Evolutionary conservation across 2,797 vertebrate species (phyloP).

Genomic region (Acipenser transmontanus): DNA sequence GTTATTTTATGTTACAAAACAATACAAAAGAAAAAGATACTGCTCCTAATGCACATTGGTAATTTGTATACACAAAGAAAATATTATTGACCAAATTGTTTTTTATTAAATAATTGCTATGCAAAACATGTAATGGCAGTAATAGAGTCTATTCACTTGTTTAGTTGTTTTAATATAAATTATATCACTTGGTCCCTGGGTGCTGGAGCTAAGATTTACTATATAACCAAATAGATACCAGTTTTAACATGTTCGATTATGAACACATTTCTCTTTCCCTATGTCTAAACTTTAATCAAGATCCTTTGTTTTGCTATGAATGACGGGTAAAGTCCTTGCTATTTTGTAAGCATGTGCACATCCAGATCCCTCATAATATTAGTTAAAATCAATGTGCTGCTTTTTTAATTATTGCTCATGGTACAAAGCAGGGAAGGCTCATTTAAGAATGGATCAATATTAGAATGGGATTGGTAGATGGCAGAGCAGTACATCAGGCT

Average conservation of each 20-base stretch:
- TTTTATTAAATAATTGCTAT: slow-evolving; percentile 19
- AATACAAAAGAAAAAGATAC: slow-evolving; percentile 4
- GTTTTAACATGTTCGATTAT: slow-evolving; percentile 67
- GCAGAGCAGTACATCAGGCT: slow-evolving; percentile 94
- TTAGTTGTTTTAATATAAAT: slow-evolving; percentile 54
- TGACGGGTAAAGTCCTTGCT: slow-evolving; percentile 64
- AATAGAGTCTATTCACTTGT: slow-evolving; percentile 30
- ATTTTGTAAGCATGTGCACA: slow-evolving; percentile 98
- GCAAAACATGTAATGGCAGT: slow-evolving; percentile 26
- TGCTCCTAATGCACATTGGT: slow-evolving; percentile 16
- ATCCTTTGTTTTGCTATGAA: slow-evolving; percentile 71
- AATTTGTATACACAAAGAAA: slow-evolving; percentile 19
- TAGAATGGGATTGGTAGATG: slow-evolving; percentile 95
- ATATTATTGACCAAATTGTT: slow-evolving; percentile 1
- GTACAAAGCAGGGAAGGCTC: slow-evolving; percentile 99
- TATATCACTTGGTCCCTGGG: slow-evolving; percentile 42
- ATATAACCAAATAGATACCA: slow-evolving; percentile 59
- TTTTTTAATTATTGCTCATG: slow-evolving; percentile 99
- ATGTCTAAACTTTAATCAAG: slow-evolving; percentile 60
- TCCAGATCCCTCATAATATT: slow-evolving; percentile 99
- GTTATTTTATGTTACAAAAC: no score
- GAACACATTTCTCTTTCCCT: slow-evolving; percentile 67
- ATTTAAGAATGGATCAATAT: slow-evolving; percentile 96
- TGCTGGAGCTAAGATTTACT: slow-evolving; percentile 54
- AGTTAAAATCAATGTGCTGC: slow-evolving; percentile 99